Conservation (phyloP, 2,113 vertebrate genomes). For the Laterallus jamaicensis region DNA sequence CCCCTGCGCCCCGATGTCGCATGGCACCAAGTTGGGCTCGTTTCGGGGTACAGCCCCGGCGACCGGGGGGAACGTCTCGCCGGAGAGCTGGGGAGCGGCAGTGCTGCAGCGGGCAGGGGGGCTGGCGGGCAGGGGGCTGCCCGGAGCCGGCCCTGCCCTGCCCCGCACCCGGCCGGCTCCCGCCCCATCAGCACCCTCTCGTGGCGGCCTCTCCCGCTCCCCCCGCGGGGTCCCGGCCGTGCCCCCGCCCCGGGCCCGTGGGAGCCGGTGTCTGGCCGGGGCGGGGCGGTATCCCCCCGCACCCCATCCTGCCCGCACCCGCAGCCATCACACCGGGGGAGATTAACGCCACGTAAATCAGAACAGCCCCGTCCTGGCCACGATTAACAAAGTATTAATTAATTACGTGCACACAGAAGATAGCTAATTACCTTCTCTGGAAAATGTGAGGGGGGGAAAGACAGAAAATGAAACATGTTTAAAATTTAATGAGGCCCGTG, state of each 20-base stretch:
- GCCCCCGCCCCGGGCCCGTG: not conserved
- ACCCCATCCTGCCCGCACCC: not conserved
- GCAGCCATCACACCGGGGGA: not conserved
- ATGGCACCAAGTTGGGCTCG: not conserved
- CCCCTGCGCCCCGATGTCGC: not conserved
- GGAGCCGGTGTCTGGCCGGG: not conserved
- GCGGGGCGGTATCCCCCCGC: too few relatives aligned
- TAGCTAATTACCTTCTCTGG: conserved; percentile 32
- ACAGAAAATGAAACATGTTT: conserved; percentile 41
- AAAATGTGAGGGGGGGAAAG: not conserved
- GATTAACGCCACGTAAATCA: not conserved
- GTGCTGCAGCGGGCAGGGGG: not conserved
- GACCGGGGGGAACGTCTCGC: not conserved
- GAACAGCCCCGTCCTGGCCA: not conserved
- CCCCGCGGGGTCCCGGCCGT: too few relatives aligned
- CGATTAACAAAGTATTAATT: conserved; percentile 36
- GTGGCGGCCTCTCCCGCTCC: not conserved
- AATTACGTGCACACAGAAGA: conserved; percentile 12
- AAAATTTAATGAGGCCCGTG: conserved; percentile 42
- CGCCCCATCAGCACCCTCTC: conserved; percentile 8
- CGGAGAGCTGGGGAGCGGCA: fast-evolving
- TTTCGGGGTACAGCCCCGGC: not conserved
- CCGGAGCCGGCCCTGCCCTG: too few relatives aligned
- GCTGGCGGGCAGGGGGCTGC: not conserved
- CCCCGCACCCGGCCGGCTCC: not conserved